These are phyloP conservation scores for Brachionus angularis DNA, from an alignment of 1,140 invertebrate genomes.

Conservation along the genomic window DNA sequence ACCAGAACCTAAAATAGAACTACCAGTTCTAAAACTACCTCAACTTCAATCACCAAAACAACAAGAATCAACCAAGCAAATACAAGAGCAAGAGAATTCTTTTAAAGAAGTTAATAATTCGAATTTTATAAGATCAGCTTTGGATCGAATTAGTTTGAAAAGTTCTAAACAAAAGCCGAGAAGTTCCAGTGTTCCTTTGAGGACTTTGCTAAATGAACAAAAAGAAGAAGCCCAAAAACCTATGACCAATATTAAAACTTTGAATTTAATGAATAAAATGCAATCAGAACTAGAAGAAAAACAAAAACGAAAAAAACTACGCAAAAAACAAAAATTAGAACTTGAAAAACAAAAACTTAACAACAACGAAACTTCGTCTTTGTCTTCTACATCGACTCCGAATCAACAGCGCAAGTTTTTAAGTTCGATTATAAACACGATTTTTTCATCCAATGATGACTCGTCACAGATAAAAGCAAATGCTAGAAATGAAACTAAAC, in stretches of 20 bases:
- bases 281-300: constrained; percentile 30
- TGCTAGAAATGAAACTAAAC: constrained; percentile 21
- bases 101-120: not conserved
- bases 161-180: too few relatives aligned
- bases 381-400: too few relatives aligned
- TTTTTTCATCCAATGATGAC: not conserved
- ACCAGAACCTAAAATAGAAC: not conserved
- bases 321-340: constrained; percentile 12
- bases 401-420: not conserved
- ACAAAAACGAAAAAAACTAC: constrained; percentile 12
- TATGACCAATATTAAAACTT: constrained; percentile 24
- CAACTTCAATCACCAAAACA: too few relatives aligned
- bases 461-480: not conserved
- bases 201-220: too few relatives aligned
- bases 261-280: constrained; percentile 31
- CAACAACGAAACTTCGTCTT: too few relatives aligned
- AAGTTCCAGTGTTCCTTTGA: constrained; percentile 23
- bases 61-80: too few relatives aligned
- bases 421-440: not conserved
- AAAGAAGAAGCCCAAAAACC: not conserved
- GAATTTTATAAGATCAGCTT: constrained; percentile 5
- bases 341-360: constrained; percentile 21
- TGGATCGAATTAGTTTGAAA: constrained; percentile 24
- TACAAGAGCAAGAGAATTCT: too few relatives aligned
- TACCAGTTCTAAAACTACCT: not conserved